phyloP scores from a whole-genome alignment of 2,888 invertebrate genomes.

The Limnephilus rhombicus region DNA sequence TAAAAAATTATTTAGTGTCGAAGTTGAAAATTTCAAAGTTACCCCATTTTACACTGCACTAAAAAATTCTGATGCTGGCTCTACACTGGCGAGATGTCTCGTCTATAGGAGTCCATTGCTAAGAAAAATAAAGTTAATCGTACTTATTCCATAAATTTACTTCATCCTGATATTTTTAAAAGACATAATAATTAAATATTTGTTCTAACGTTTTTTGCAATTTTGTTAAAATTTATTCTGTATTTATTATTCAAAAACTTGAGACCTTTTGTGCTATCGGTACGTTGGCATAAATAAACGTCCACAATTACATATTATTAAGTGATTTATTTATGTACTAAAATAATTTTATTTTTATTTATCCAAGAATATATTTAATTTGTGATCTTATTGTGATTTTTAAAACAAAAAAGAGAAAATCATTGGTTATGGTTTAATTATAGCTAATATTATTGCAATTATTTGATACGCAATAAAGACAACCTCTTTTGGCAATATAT shows the following conservation, averaged over 20 bases:
- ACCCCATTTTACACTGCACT: not conserved
- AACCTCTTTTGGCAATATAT: not conserved
- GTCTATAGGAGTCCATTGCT: not conserved
- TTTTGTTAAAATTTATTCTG: not conserved
- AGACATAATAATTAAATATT: not conserved
- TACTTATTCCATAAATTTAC: not conserved
- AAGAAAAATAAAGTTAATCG: not conserved
- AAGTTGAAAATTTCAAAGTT: no score
- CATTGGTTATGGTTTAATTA: not conserved
- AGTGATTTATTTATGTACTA: not conserved
- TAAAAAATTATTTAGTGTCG: no score
- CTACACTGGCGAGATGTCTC: not conserved
- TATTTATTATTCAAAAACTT: not conserved
- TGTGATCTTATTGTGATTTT: not conserved
- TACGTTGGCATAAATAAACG: not conserved
- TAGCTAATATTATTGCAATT: slow-evolving; percentile 10
- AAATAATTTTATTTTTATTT: not conserved
- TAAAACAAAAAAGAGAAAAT: not conserved
- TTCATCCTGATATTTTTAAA: not conserved
- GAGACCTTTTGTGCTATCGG: not conserved
- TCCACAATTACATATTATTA: not conserved
- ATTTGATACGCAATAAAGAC: not conserved
- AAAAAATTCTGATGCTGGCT: not conserved
- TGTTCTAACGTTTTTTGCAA: not conserved
- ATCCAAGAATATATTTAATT: not conserved